Conservation (phyloP, 1,140 invertebrate genomes). For the Lucilia sericata region DNA sequence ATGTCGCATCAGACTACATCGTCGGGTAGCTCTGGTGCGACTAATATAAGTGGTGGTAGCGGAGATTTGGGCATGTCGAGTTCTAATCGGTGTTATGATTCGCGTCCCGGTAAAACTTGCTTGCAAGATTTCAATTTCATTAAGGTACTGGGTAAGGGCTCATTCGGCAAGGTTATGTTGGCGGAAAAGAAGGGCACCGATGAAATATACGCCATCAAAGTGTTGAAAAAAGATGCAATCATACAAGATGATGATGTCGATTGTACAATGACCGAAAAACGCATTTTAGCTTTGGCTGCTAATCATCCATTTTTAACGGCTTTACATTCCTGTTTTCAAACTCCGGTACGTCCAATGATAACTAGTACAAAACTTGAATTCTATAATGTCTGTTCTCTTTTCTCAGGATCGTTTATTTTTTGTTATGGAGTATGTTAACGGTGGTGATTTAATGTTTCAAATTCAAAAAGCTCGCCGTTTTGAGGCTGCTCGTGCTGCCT, state of each 20-base stretch:
- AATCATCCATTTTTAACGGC: constrained; percentile 98
- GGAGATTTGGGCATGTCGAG: constrained; percentile 51
- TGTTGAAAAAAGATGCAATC: constrained; percentile 98
- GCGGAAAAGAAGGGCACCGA: constrained; percentile 94
- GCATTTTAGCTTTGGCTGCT: constrained; percentile 95
- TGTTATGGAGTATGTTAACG: constrained; percentile 93
- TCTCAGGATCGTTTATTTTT: constrained; percentile 92
- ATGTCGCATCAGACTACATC: constrained; percentile 56
- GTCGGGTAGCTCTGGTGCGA: constrained; percentile 53
- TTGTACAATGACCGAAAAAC: constrained; percentile 98
- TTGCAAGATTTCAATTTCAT: constrained; percentile 94
- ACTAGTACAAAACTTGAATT: background rate
- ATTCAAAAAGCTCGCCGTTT: constrained; percentile 98
- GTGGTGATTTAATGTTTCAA: constrained; percentile 99
- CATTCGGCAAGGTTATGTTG: constrained; percentile 99
- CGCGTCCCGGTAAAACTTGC: constrained; percentile 74
- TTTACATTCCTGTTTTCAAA: constrained; percentile 98
- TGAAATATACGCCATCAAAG: constrained; percentile 98
- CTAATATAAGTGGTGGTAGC: constrained; percentile 62
- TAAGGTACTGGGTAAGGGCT: constrained; percentile 99
- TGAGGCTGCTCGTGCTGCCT: constrained; percentile 93
- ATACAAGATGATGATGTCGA: constrained; percentile 99
- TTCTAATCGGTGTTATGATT: constrained; percentile 58
- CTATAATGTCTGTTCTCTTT: constrained; percentile 45
- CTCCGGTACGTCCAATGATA: constrained; percentile 71